Percentiles rank a stretch among this genome's conserved stretches.
Evolutionary conservation across 2,888 invertebrate species (phyloP).

Genomic region (Amphipoea lucens): DNA sequence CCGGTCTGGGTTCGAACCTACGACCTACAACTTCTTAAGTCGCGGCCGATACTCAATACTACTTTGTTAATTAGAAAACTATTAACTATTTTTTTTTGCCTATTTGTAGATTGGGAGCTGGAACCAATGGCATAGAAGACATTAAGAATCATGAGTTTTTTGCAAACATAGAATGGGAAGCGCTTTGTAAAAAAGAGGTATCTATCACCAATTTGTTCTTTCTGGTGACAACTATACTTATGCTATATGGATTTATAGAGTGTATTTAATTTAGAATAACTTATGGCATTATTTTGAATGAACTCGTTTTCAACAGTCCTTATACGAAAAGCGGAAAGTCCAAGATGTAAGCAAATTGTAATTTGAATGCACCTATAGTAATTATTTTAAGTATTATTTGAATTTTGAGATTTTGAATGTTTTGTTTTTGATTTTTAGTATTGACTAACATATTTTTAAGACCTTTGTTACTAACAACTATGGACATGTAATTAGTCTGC

Average conservation of each 20-base stretch:
- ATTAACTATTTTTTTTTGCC: not conserved
- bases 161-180: conserved; percentile 97
- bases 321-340: not conserved
- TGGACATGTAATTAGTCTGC: not conserved
- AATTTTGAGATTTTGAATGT: not conserved
- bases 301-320: not conserved
- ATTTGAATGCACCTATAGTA: not conserved
- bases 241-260: not conserved
- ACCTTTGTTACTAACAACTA: not conserved
- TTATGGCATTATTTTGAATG: not conserved
- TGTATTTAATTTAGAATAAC: conserved; percentile 1
- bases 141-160: conserved; percentile 99
- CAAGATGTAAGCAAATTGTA: not conserved
- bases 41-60: too few species aligned
- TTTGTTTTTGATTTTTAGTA: not conserved
- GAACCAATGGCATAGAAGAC: conserved; percentile 93
- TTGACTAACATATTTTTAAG: not conserved
- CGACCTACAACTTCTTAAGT: too few species aligned
- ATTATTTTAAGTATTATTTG: not conserved
- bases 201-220: not conserved
- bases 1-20: too few species aligned
- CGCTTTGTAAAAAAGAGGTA: conserved; percentile 94
- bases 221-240: not conserved
- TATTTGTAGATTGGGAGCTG: conserved; percentile 90
- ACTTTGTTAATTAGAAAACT: conserved; percentile 1